phyloP scores from a whole-genome alignment of 2,113 vertebrate genomes.

The Indicator maculatus region DNA sequence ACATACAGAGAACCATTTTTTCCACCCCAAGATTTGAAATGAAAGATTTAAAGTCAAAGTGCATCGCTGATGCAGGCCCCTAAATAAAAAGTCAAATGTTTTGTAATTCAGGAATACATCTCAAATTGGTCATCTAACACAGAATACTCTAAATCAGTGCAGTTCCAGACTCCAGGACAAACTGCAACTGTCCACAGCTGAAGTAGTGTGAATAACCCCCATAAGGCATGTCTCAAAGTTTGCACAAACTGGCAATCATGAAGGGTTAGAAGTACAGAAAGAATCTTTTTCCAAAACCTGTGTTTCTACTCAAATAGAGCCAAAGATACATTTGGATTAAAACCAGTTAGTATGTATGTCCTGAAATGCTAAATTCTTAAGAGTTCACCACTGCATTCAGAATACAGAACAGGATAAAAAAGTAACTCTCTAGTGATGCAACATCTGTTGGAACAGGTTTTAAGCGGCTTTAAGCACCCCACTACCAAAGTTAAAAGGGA shows the following conservation, averaged over 20 bases:
- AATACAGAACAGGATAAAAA: background rate
- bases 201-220: background rate
- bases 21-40: background rate
- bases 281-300: background rate
- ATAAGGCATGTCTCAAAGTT: background rate
- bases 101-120: background rate
- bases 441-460: background rate
- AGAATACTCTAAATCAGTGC: background rate
- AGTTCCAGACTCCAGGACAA: background rate
- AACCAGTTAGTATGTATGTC: background rate
- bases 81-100: background rate
- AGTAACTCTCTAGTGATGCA: background rate
- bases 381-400: background rate
- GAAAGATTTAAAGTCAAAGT: background rate
- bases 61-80: background rate
- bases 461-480: background rate
- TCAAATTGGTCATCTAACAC: background rate
- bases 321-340: background rate
- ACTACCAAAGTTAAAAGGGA: background rate
- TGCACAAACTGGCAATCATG: background rate
- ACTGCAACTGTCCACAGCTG: background rate
- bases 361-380: background rate
- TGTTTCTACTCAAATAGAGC: background rate
- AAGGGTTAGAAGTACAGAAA: background rate
- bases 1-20: background rate